Evolutionary conservation across 2,113 vertebrate genomes (phyloP).

Genomic region (Lagopus leucura): DNA sequence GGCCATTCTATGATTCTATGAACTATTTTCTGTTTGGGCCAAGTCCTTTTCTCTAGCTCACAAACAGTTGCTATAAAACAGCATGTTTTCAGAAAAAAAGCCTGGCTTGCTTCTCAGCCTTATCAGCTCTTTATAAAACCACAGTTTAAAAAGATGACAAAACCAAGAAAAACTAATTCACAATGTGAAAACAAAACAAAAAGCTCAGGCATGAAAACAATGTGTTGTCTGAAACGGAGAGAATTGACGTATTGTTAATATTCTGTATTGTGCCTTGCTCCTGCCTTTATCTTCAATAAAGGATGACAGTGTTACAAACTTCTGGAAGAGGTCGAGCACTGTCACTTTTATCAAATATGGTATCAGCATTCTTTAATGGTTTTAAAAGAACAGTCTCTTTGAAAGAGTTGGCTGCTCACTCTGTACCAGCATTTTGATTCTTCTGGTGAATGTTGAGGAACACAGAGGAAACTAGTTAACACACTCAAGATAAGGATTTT

Average conservation of each 20-base stretch:
- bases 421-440: background rate
- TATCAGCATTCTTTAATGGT: slow-evolving; percentile 16
- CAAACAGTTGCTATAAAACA: background rate
- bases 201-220: background rate
- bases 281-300: slow-evolving; percentile 26
- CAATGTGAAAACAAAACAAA: background rate
- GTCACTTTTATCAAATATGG: slow-evolving; percentile 39
- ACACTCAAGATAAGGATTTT: background rate
- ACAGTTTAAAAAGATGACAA: background rate
- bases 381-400: background rate
- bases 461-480: background rate
- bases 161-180: background rate
- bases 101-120: background rate
- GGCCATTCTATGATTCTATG: too few species aligned
- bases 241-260: slow-evolving; percentile 28
- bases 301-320: slow-evolving; percentile 42
- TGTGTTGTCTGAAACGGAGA: background rate
- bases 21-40: background rate
- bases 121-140: background rate
- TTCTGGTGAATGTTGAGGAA: background rate
- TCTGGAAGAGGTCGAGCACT: slow-evolving; percentile 33
- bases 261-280: slow-evolving; percentile 4
- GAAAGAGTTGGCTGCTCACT: background rate
- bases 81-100: background rate
- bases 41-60: background rate